Percentiles rank a stretch among this genome's conserved stretches.
These are phyloP conservation scores for Sarcophaga subvicina DNA, from an alignment of 2,888 invertebrate genomes.

Conservation along the genomic window DNA sequence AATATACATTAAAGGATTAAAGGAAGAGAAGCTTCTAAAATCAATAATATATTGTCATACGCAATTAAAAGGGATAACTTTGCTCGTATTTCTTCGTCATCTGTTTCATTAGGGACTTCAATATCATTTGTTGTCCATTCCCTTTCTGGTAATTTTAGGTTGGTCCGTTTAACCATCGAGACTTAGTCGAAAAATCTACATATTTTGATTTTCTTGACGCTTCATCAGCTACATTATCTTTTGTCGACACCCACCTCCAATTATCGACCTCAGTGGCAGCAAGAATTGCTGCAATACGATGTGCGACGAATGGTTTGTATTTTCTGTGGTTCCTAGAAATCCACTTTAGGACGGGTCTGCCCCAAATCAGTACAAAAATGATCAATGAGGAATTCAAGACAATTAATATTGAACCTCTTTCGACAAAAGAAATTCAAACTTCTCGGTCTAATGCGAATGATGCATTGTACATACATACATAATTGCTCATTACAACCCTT, in stretches of 20 bases:
- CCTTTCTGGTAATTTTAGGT: constrained; percentile 25
- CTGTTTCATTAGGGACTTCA: neutral
- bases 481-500: too few species aligned
- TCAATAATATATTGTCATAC: neutral
- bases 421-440: too few species aligned
- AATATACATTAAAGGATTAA: constrained; percentile 19
- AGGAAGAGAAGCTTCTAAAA: too few species aligned
- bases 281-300: constrained; percentile 13
- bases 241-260: constrained; percentile 20
- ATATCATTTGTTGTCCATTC: constrained; percentile 19
- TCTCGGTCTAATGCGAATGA: too few species aligned
- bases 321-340: neutral
- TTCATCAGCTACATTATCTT: constrained; percentile 7
- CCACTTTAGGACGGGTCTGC: constrained; percentile 28
- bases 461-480: too few species aligned
- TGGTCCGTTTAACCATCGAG: constrained; percentile 39
- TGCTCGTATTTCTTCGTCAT: too few species aligned
- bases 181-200: constrained; percentile 31
- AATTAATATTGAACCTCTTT: too few species aligned
- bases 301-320: constrained; percentile 35
- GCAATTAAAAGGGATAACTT: constrained; percentile 21
- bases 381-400: too few species aligned
- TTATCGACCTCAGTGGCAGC: neutral
- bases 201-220: neutral
- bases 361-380: too few species aligned